Evolutionary conservation across 2,797 vertebrate genomes (phyloP), one percentile per base, ranked within the genome.

Genomic region (Gephyroberyx darwinii): DNA sequence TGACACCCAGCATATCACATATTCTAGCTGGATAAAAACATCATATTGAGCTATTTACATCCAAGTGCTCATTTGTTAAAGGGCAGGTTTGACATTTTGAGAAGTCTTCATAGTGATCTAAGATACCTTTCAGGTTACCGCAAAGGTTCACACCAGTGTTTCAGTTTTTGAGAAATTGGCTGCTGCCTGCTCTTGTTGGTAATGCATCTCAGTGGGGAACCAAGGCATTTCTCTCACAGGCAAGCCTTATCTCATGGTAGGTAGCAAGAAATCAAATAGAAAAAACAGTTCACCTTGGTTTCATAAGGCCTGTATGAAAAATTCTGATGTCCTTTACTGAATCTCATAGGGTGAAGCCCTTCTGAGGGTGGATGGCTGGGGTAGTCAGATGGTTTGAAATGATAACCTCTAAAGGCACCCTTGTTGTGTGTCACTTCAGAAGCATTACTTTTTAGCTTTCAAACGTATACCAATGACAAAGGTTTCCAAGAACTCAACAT

Each of bases 41-140:
- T 66, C 26, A 78, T 16, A 17, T 33, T 51, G 56, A 54, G 58
- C 61, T 69, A 78, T 74, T 78, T 70, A 50, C n/a, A 55, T 74
- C 8, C 37, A 48, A 43, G 22, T 20, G 26, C 10, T 74, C 65
- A 67, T 68, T 80, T 68, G 47, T 59, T 17, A 78, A 86, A 82
- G 56, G 74, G 51, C 62, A 81, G 58, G 47, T n/a, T 35, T 50
- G 64, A 56, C 39, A 80, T 70, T 76, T 55, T 48, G 39, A 64
- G 39, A 71, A 52, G 72, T 59, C 55, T 62, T 74, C 60, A 60
- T 71, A 63, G 48, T 69, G 55, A 80, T 72, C 43, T 4, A 39
- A 13, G 7, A 45, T 58, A 47, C 6, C 53, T 64, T 52, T 69
- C 35, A 71, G 9, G 22, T 56, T 20, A 10, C 39, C 5, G 8